A percentile compares a stretch with the other conserved stretches of the same genome.
Evolutionary conservation across 2,888 invertebrate genomes (phyloP).

Genomic region (Drosophila anomalata): DNA sequence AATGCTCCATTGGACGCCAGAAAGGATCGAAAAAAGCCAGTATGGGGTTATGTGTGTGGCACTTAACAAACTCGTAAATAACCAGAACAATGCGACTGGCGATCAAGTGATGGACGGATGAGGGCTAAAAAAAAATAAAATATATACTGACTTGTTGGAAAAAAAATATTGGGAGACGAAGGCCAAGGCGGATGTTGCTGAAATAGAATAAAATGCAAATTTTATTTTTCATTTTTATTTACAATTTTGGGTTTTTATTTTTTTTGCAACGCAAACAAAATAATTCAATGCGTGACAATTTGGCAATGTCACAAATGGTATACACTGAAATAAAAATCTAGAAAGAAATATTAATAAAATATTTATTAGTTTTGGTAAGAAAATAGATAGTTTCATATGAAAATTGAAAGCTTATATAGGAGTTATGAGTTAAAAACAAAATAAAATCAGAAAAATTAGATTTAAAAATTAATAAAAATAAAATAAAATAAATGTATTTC

Average conservation of each 20-base stretch:
- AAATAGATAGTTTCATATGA: neutral
- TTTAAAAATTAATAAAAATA: no score
- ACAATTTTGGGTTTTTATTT: constrained; percentile 30
- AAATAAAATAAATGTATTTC: neutral
- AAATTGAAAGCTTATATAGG: no score
- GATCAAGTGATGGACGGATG: constrained; percentile 23
- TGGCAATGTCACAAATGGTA: constrained; percentile 46
- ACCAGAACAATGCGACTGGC: constrained; percentile 71
- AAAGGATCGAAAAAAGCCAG: constrained; percentile 9
- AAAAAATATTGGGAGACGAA: constrained; percentile 7
- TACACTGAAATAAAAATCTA: constrained; percentile 9
- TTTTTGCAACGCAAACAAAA: constrained; percentile 64
- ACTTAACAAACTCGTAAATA: constrained; percentile 80
- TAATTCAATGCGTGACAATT: constrained; percentile 80
- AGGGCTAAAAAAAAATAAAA: neutral
- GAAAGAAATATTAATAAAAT: neutral
- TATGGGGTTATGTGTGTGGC: constrained; percentile 47
- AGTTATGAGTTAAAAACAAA: no score
- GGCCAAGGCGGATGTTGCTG: constrained; percentile 47
- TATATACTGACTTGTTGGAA: neutral
- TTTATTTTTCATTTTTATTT: constrained; percentile 63
- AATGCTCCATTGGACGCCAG: constrained; percentile 28
- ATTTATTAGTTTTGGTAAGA: neutral
- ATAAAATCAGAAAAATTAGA: no score
- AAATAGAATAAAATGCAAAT: constrained; percentile 83